Percentiles rank a stretch among this genome's conserved stretches.
These are phyloP conservation scores for Bombus balteatus DNA, from an alignment of 1,140 invertebrate genomes.

Conservation along the genomic window DNA sequence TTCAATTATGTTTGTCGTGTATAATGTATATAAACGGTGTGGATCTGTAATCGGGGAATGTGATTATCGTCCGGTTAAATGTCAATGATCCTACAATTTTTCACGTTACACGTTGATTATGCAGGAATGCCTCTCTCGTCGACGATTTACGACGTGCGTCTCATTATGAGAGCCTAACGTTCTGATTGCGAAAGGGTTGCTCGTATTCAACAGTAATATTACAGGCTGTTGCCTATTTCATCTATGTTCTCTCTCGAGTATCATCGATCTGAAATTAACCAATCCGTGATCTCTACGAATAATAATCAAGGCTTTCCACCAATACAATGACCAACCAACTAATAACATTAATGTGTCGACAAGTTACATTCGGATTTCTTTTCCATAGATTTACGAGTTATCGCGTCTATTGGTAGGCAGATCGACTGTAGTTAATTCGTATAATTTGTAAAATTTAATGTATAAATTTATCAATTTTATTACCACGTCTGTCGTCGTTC, in stretches of 20 bases:
- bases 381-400: too few species aligned
- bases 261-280: background rate
- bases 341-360: too few species aligned
- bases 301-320: background rate
- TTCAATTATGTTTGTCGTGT: conserved; percentile 28
- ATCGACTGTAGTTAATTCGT: too few species aligned
- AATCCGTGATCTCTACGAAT: background rate
- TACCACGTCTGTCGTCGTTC: too few species aligned
- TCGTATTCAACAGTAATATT: conserved; percentile 45
- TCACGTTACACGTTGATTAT: conserved; percentile 54
- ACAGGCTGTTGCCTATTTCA: background rate
- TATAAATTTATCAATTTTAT: too few species aligned
- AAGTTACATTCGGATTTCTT: too few species aligned
- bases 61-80: conserved; percentile 76
- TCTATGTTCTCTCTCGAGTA: too few species aligned
- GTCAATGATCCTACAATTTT: conserved; percentile 74
- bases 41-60: conserved; percentile 67
- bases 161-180: conserved; percentile 68
- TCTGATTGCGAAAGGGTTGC: conserved; percentile 66
- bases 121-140: conserved; percentile 59
- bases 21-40: background rate
- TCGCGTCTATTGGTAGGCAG: too few species aligned
- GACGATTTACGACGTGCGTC: conserved; percentile 66
- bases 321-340: too few species aligned
- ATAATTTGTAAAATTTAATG: too few species aligned